Evolutionary conservation across 2,113 vertebrate species (phyloP).

Genomic region (Perca fluviatilis): DNA sequence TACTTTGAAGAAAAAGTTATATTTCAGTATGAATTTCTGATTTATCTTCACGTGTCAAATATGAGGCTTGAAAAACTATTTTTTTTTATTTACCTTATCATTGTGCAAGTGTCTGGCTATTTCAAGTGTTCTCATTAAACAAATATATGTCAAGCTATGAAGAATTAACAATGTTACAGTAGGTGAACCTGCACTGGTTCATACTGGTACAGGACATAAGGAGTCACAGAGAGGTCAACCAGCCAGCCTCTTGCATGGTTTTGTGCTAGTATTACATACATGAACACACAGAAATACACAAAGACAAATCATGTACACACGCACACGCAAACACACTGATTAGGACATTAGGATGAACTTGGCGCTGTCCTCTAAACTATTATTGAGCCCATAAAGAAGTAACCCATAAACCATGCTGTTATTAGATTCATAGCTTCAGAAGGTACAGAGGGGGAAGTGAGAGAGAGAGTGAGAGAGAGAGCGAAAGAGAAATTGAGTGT

Average conservation of each 20-base stretch:
- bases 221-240: conserved; percentile 41
- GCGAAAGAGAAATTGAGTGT: background rate
- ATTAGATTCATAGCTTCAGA: conserved; percentile 50
- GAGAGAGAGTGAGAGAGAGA: no score
- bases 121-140: conserved; percentile 36
- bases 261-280: background rate
- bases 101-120: background rate
- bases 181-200: background rate
- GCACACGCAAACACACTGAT: conserved; percentile 17
- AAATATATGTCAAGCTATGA: background rate
- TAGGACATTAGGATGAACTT: conserved; percentile 38
- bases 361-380: conserved; percentile 33
- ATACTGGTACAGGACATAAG: background rate
- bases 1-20: background rate
- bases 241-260: background rate
- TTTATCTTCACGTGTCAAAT: conserved; percentile 27
- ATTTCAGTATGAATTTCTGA: conserved; percentile 7
- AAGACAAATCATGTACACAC: background rate
- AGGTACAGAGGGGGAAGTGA: background rate
- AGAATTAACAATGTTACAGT: background rate
- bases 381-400: conserved; percentile 49
- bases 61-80: conserved; percentile 1
- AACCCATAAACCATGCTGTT: conserved; percentile 48
- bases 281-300: background rate
- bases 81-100: conserved; percentile 11